Evolutionary conservation across 1,140 invertebrate species (phyloP), one percentile per base, ranked within the genome.

Genomic region (Asbolus verrucosus): DNA sequence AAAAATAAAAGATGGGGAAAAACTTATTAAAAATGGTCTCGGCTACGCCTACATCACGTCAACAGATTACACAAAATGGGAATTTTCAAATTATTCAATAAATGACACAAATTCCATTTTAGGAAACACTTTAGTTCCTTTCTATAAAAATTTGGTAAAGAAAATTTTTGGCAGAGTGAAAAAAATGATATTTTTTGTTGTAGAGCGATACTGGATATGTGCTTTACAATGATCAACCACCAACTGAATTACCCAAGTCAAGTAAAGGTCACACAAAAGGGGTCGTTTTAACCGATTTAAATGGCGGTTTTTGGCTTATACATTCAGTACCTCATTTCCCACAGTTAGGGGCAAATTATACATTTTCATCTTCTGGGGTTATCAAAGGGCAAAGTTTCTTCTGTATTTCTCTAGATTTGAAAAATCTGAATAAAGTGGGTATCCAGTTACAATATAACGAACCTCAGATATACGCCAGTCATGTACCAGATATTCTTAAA

Each of bases 291-390:
- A 88, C 89, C n/a, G 87, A 94, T 73, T 82, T 86, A 9, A 80
- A 84, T 3, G 84, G 85, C 21, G 94, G 94, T 1, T 88, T 96
- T 74, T 98, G 95, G 95, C 77, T 98, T 36, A 87, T 97, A 11
- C 96, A 98, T 80, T 97, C 95, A 59, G 92, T 96, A 6, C 96
- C 96, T 0, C 86, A 89, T 74, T 98, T 90, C 83, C 94, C 93
- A 6, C 85, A 87, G 0, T 54, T 75, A 73, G 39, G 74, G 60
- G 38, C 77, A 6, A 69, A 80, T 2, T 97, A 96, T 78, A 78
- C 73, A 4, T 97, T 94, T 83, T 94, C 95, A 6, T 50, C 82
- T 0, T 90, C 87, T 1, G 94, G 91, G 0, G 82, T 82, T 65
- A 80, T 82, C 6, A 93, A 91, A 82, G 96, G 95, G 0, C 96